Percentiles rank a stretch among this genome's conserved stretches.
phyloP scores from a whole-genome alignment of 1,140 invertebrate species.

The Ooceraea biroi region DNA sequence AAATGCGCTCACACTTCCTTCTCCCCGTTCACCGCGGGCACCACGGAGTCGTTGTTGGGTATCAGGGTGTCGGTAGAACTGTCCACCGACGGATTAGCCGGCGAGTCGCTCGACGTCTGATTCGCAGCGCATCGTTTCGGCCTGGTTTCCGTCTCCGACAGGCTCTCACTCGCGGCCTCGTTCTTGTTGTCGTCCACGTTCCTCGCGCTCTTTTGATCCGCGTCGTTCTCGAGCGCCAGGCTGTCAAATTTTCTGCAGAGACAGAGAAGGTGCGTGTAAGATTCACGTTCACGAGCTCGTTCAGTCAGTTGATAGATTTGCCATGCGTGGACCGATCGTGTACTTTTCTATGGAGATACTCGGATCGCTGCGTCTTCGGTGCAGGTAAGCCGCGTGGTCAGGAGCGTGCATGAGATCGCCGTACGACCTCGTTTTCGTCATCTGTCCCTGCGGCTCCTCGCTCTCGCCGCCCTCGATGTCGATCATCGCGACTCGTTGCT shows the following conservation, averaged over 20 bases:
- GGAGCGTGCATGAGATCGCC: constrained; percentile 91
- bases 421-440: constrained; percentile 93
- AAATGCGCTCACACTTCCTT: constrained; percentile 80
- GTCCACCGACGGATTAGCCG: constrained; percentile 84
- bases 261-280: constrained; percentile 45
- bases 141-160: constrained; percentile 69
- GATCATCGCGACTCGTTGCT: constrained; percentile 82
- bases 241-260: constrained; percentile 84
- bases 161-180: constrained; percentile 59
- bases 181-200: constrained; percentile 71
- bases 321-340: no score
- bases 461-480: constrained; percentile 83
- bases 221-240: constrained; percentile 79
- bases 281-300: not conserved
- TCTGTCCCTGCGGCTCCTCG: constrained; percentile 86
- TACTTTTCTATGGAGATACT: constrained; percentile 90
- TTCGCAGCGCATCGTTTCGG: constrained; percentile 74
- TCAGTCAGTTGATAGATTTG: no score
- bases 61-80: constrained; percentile 86
- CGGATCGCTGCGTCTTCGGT: constrained; percentile 93
- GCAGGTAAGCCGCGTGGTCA: constrained; percentile 88
- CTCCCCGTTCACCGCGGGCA: constrained; percentile 69
- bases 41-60: constrained; percentile 81
- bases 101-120: constrained; percentile 79
- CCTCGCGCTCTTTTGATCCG: constrained; percentile 73